Percentiles rank a stretch among this genome's conserved stretches.
phyloP scores from a whole-genome alignment of 2,113 vertebrate genomes.

The Barnardius zonarius region DNA sequence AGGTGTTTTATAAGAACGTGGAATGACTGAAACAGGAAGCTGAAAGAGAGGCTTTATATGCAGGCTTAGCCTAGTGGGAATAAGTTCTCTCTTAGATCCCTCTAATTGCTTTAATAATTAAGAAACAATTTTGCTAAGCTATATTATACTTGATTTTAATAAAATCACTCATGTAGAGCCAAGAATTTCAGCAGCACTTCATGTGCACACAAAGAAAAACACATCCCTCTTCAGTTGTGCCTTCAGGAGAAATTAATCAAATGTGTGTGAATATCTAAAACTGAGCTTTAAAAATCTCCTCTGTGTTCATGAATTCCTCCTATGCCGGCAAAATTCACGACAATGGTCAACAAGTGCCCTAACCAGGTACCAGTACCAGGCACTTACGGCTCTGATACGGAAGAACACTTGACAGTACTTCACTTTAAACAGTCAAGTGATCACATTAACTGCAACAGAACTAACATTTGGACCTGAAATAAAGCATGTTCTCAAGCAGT shows the following conservation, averaged over 20 bases:
- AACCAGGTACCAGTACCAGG: neutral
- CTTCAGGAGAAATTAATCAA: constrained; percentile 29
- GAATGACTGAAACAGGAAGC: constrained; percentile 15
- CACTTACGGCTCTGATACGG: neutral
- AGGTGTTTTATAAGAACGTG: neutral
- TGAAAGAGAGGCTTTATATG: neutral
- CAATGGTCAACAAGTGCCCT: neutral
- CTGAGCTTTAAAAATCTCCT: neutral
- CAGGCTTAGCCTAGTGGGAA: constrained; percentile 26
- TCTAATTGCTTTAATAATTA: constrained; percentile 60
- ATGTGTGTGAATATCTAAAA: neutral
- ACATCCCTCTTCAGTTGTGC: constrained; percentile 5
- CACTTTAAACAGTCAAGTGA: neutral
- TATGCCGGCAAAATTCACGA: neutral
- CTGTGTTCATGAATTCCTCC: neutral
- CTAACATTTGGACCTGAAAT: neutral
- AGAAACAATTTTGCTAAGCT: constrained; percentile 51
- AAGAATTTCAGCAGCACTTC: constrained; percentile 29
- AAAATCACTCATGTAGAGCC: constrained; percentile 42
- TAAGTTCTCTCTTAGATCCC: constrained; percentile 8
- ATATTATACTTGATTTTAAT: constrained; percentile 42
- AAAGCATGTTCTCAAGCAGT: neutral
- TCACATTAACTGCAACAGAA: neutral
- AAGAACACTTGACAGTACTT: neutral
- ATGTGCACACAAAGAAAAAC: neutral